Percentiles rank a stretch among this genome's conserved stretches.
Conservation (phyloP, 53 echinoderm and acorn worm species). For the Arbacia lixula region DNA sequence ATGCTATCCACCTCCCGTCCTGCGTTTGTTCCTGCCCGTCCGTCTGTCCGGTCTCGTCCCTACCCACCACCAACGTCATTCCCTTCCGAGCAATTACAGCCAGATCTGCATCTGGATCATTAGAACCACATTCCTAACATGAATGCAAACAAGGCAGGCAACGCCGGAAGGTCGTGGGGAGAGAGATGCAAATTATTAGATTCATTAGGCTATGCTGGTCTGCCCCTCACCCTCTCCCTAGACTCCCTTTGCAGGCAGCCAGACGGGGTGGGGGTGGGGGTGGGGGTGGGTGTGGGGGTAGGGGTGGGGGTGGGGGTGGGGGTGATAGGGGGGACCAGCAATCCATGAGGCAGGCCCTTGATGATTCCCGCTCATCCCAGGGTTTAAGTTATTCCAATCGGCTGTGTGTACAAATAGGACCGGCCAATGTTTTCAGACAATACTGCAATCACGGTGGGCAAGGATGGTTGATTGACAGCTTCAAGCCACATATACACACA, state of each 20-base stretch:
- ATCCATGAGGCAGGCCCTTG: background rate
- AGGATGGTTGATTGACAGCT: background rate
- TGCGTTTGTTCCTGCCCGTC: no score
- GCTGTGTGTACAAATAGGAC: slow-evolving; percentile 16
- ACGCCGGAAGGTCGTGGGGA: slow-evolving; percentile 22
- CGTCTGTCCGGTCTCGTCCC: no score
- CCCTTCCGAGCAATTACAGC: slow-evolving; percentile 25
- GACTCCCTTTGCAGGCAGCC: no score
- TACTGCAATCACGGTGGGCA: background rate
- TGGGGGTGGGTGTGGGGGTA: no score
- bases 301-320: background rate
- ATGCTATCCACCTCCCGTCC: no score
- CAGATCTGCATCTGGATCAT: background rate
- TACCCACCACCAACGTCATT: slow-evolving; percentile 8
- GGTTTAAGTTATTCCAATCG: slow-evolving; percentile 6
- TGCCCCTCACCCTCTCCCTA: no score
- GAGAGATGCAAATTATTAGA: slow-evolving; percentile 45
- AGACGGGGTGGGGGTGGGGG: no score
- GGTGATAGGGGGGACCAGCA: background rate
- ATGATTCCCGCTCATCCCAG: background rate
- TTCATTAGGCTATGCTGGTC: slow-evolving; percentile 40
- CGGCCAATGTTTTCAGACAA: slow-evolving; percentile 14
- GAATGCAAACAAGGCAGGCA: slow-evolving; percentile 40
- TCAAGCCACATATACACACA: no score
- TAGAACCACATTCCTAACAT: slow-evolving; percentile 47